Conservation (phyloP, 2,113 vertebrate species). For the Pogonocichla stellata region DNA sequence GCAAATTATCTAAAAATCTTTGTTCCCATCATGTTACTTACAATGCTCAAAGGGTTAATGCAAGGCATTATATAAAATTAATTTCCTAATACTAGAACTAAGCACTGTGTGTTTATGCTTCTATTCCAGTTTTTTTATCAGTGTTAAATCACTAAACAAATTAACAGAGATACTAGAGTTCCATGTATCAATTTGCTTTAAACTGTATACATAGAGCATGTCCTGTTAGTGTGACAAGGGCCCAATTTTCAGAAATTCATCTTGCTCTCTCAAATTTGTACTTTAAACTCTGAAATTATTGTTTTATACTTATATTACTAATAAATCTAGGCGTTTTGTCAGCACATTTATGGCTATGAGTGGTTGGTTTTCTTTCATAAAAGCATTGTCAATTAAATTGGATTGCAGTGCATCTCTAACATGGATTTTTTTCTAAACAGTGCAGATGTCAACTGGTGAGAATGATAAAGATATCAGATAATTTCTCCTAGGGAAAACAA, state of each 20-base stretch:
- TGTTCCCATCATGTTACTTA: conserved; percentile 70
- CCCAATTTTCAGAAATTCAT: conserved; percentile 68
- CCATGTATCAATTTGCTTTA: conserved; percentile 62
- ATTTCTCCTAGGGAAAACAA: conserved; percentile 36
- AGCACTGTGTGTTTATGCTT: conserved; percentile 78
- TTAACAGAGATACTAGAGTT: conserved; percentile 74
- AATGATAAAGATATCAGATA: conserved; percentile 44
- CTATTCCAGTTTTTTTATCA: conserved; percentile 77
- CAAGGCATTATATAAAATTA: conserved; percentile 79
- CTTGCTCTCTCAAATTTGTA: conserved; percentile 24
- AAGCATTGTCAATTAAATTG: conserved; percentile 34
- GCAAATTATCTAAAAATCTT: conserved; percentile 71
- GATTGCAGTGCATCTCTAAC: conserved; percentile 19
- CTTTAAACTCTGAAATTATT: not conserved
- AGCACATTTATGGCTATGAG: not conserved
- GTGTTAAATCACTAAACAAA: conserved; percentile 66
- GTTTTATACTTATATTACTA: not conserved
- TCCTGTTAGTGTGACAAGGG: conserved; percentile 66
- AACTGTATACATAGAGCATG: conserved; percentile 60
- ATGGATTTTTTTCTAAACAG: not conserved
- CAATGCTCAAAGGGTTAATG: conserved; percentile 86
- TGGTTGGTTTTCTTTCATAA: not conserved
- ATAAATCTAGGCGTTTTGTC: not conserved
- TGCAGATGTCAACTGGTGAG: conserved; percentile 21
- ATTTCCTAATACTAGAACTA: conserved; percentile 76